Evolutionary conservation across 2,888 invertebrate genomes (phyloP).

Genomic region (Stenodera caucasica): DNA sequence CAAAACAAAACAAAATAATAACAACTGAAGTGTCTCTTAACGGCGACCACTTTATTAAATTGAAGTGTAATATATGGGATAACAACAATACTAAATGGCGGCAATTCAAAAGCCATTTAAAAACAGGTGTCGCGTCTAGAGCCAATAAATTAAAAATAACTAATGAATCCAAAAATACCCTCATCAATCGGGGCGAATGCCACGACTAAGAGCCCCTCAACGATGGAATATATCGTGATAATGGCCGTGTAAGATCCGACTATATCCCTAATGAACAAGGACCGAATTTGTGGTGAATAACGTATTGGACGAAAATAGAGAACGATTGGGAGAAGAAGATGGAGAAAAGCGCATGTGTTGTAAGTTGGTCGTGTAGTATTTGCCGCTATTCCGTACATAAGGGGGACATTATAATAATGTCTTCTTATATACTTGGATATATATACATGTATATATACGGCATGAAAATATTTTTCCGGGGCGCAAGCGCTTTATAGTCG

Average conservation of each 20-base stretch:
- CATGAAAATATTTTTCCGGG: constrained; percentile 31
- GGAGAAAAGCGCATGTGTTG: constrained; percentile 45
- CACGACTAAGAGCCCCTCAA: constrained; percentile 37
- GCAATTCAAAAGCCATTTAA: constrained; percentile 23
- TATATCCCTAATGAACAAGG: too few species aligned
- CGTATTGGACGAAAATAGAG: too few species aligned
- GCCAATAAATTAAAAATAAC: constrained; percentile 49
- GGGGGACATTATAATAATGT: constrained; percentile 37
- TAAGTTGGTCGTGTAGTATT: constrained; percentile 43
- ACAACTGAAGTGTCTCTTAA: background rate
- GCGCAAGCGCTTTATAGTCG: constrained; percentile 49
- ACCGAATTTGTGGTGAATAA: too few species aligned
- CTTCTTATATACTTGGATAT: constrained; percentile 15
- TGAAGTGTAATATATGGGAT: constrained; percentile 8
- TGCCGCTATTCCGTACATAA: constrained; percentile 28
- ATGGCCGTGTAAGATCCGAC: constrained; percentile 41
- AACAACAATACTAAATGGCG: constrained; percentile 11
- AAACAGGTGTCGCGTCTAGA: constrained; percentile 49
- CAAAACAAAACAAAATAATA: background rate
- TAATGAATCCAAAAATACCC: constrained; percentile 50
- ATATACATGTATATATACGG: too few species aligned
- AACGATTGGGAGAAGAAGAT: background rate
- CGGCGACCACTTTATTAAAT: constrained; percentile 16
- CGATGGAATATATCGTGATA: constrained; percentile 40
- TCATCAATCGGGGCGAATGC: constrained; percentile 39